phyloP scores from a whole-genome alignment of 1,140 invertebrate species.

The Archivesica marissinica region DNA sequence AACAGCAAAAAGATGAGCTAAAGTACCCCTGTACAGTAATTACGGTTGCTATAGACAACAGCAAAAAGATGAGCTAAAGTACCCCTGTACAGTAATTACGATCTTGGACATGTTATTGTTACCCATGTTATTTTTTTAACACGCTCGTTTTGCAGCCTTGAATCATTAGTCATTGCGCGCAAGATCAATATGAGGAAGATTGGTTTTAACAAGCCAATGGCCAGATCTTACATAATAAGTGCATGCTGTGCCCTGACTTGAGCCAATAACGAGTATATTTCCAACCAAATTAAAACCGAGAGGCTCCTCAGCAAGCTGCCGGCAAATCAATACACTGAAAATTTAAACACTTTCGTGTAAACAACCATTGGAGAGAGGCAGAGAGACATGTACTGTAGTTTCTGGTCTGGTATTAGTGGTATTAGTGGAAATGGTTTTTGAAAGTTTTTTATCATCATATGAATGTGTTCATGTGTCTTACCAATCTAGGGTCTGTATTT shows the following conservation, averaged over 20 bases:
- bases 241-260: conserved; percentile 42
- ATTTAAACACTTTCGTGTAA: conserved; percentile 23
- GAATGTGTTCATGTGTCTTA: conserved; percentile 3
- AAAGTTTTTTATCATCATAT: neutral
- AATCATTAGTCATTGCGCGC: conserved; percentile 36
- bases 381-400: neutral
- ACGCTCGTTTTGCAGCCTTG: conserved; percentile 25
- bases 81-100: too few species aligned
- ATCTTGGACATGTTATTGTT: conserved; percentile 29
- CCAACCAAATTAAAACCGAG: conserved; percentile 40
- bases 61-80: too few species aligned
- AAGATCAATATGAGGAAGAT: conserved; percentile 40
- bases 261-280: conserved; percentile 47
- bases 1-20: too few species aligned
- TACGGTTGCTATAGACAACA: too few species aligned
- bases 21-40: too few species aligned
- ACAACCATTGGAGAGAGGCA: neutral
- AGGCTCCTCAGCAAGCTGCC: conserved; percentile 25
- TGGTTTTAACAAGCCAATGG: conserved; percentile 45
- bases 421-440: neutral
- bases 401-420: neutral
- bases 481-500: conserved; percentile 31
- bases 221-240: conserved; percentile 56
- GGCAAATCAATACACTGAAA: conserved; percentile 23
- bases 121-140: conserved; percentile 38